Evolutionary conservation across 2,888 invertebrate species (phyloP), one percentile per base, ranked within the genome.

Genomic region (Tuberolachnus salignus): DNA sequence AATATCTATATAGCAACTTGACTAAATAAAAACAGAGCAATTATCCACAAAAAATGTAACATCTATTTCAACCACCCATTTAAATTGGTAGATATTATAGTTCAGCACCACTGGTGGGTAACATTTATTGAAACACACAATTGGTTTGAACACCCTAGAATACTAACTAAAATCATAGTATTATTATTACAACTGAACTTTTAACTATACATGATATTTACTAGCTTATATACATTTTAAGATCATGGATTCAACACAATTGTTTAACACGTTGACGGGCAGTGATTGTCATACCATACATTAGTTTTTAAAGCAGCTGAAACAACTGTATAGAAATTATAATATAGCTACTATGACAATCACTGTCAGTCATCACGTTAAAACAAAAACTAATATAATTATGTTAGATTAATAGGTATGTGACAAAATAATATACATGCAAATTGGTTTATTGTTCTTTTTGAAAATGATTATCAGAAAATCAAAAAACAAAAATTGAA

Each of bases 121-220:
- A 78, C 67, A 34, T 49, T 67, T 69, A 19, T n/a, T 1, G 34
- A 72, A 71, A 63, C 61, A 73, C 34, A 63, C 13, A 51, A 63
- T 19, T 51, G 6, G 16, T 34, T 14, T 49, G 10, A 49, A n/a
- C 10, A 19, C 44, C 23, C 6, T 13, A 53, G 19, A 42, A 70
- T 71, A 55, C 13, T 26, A 57, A 13, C n/a, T 46, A 59, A 71
- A 26, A 46, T 13, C 46, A 3, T 23, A 23, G 55, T 55, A 3
- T 53, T 55, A 21, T 70, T 34, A 34, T 44, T 21, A 67, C 34
- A 42, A 44, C 8, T 42, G 2, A 49, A 34, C 16, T 61, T 49
- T 49, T 3, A 10, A 19, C 34, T 61, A 19, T 13, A 14, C n/a
- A n/a, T n/a, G 61, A 59, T 26, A 49, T 46, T 34, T 4, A 53